Evolutionary conservation across 2,797 vertebrate genomes (phyloP).

Genomic region (Pseudochromis fuscus): DNA sequence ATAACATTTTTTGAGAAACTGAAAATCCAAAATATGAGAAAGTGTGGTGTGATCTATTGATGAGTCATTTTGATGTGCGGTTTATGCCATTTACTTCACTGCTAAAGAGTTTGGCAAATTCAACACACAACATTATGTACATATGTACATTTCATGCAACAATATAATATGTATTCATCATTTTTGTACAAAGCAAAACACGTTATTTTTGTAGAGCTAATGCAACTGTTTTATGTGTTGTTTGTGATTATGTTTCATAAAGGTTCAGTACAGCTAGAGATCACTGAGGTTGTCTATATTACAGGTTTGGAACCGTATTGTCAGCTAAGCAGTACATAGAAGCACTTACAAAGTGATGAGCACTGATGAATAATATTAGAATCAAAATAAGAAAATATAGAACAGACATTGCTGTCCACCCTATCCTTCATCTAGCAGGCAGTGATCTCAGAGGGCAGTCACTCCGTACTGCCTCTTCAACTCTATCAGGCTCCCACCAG

Average conservation of each 20-base stretch:
- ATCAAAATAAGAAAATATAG: slow-evolving; percentile 29
- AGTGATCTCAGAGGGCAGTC: slow-evolving; percentile 61
- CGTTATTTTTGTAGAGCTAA: background rate
- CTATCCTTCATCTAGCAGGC: slow-evolving; percentile 48
- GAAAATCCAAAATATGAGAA: background rate
- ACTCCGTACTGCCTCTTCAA: slow-evolving; percentile 74
- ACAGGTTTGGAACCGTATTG: background rate
- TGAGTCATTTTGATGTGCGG: slow-evolving; percentile 1
- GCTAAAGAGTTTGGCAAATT: slow-evolving; percentile 23
- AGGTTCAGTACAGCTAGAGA: background rate
- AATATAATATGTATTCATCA: no score
- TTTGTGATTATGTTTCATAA: background rate
- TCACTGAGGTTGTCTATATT: background rate
- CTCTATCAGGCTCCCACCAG: slow-evolving; percentile 68
- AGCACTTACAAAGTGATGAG: background rate
- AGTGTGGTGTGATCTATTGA: slow-evolving; percentile 12
- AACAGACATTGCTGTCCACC: slow-evolving; percentile 46
- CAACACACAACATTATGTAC: slow-evolving; percentile 7
- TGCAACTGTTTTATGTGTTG: background rate
- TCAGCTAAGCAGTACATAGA: background rate
- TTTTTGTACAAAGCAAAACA: background rate
- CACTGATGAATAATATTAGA: background rate
- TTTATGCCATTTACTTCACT: slow-evolving; percentile 33
- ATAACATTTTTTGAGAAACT: background rate
- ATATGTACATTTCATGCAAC: background rate